phyloP scores from a whole-genome alignment of 2,888 invertebrate species.

The Ischnura elegans region DNA sequence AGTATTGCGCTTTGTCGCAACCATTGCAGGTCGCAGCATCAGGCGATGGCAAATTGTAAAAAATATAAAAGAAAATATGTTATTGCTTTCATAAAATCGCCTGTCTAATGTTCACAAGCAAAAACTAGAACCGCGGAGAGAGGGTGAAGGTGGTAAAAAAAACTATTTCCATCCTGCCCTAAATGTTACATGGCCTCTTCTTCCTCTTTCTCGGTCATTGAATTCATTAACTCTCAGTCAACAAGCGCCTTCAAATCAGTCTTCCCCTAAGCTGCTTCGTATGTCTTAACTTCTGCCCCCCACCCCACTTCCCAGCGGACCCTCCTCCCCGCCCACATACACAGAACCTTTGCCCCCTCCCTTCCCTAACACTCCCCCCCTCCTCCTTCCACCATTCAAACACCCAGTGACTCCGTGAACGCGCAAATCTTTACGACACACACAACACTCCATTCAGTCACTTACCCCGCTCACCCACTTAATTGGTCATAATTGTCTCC shows the following conservation, averaged over 20 bases:
- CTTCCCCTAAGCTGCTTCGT: background rate
- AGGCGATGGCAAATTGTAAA: no score
- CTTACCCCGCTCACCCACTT: background rate
- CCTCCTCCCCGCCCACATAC: background rate
- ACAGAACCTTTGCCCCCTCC: background rate
- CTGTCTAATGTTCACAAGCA: no score
- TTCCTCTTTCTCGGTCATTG: background rate
- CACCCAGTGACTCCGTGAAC: conserved; percentile 58
- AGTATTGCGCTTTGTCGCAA: no score
- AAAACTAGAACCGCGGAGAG: no score
- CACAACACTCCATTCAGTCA: background rate
- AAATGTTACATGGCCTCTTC: background rate
- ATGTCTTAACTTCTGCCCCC: background rate
- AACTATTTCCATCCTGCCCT: no score
- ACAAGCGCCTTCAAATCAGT: background rate
- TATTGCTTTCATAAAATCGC: no score
- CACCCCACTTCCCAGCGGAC: no score
- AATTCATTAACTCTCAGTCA: background rate
- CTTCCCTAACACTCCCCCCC: background rate
- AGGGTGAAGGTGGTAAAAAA: no score
- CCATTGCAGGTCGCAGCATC: no score
- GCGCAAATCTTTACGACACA: conserved; percentile 33
- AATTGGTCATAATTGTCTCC: conserved; percentile 58
- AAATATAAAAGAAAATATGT: no score
- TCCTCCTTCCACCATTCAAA: background rate